Evolutionary conservation across 2,113 vertebrate species (phyloP).

Genomic region (Cyprinodon tularosa): DNA sequence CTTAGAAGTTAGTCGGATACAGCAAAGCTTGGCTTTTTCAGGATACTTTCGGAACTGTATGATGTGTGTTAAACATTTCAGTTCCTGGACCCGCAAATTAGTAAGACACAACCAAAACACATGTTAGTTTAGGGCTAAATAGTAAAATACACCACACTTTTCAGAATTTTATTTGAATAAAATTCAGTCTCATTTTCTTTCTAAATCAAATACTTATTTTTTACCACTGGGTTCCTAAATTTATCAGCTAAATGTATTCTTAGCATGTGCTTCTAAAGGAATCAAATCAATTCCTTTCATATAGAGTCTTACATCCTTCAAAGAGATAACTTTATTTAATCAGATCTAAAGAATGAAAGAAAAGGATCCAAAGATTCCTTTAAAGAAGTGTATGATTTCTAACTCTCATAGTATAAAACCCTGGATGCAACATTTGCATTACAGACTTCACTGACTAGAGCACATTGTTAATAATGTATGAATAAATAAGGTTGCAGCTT

Average conservation of each 20-base stretch:
- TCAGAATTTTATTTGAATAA: background rate
- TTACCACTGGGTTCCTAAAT: background rate
- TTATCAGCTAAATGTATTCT: background rate
- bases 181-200: background rate
- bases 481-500: constrained; percentile 6
- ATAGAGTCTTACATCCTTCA: background rate
- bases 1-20: too few species aligned
- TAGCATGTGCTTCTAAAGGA: background rate
- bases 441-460: constrained; percentile 5
- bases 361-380: background rate
- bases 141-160: background rate
- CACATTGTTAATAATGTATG: constrained; percentile 4
- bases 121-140: background rate
- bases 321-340: background rate
- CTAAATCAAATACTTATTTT: too few species aligned
- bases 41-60: background rate
- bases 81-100: background rate
- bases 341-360: background rate
- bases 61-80: background rate
- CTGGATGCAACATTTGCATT: constrained; percentile 5
- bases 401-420: background rate
- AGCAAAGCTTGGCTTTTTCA: too few species aligned
- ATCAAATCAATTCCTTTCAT: background rate
- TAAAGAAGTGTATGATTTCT: background rate
- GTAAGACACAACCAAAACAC: background rate